phyloP scores from a whole-genome alignment of 2,113 vertebrate genomes.

The Lepus americanus region DNA sequence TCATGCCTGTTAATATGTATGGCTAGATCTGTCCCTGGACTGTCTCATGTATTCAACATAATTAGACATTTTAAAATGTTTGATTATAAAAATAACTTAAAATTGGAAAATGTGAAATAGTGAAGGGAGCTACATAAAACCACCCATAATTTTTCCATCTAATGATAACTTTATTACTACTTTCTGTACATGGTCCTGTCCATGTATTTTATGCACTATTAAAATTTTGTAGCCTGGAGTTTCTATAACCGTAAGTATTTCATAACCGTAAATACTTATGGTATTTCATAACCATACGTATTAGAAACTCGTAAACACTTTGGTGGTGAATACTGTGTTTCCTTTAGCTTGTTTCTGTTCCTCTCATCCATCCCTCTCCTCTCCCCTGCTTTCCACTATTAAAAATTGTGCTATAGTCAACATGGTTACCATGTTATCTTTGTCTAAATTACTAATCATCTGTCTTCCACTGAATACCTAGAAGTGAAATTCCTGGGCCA shows the following conservation, averaged over 20 bases:
- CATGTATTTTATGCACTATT: neutral
- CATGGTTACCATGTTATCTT: neutral
- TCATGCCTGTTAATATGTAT: neutral
- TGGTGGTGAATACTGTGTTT: neutral
- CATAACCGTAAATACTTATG: too few relatives aligned
- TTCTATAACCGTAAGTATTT: neutral
- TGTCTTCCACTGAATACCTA: neutral
- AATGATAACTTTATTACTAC: neutral
- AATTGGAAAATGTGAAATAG: constrained; percentile 1
- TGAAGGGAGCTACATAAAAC: constrained; percentile 13
- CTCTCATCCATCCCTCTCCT: neutral
- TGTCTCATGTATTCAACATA: neutral
- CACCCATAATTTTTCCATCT: neutral
- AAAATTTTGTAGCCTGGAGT: neutral
- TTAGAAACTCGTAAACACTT: constrained; percentile 38
- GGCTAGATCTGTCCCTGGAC: neutral
- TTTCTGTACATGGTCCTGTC: constrained; percentile 22
- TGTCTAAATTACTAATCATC: neutral
- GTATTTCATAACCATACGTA: too few relatives aligned
- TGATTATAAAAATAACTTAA: constrained; percentile 38
- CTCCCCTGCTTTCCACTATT: neutral
- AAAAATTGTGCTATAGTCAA: neutral
- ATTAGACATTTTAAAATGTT: constrained; percentile 13
- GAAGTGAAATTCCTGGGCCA: neutral
- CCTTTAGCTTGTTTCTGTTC: neutral